Base-by-base conservation (phyloP, 2,888 invertebrate species). In the Bugulina stolonifera region DNA sequence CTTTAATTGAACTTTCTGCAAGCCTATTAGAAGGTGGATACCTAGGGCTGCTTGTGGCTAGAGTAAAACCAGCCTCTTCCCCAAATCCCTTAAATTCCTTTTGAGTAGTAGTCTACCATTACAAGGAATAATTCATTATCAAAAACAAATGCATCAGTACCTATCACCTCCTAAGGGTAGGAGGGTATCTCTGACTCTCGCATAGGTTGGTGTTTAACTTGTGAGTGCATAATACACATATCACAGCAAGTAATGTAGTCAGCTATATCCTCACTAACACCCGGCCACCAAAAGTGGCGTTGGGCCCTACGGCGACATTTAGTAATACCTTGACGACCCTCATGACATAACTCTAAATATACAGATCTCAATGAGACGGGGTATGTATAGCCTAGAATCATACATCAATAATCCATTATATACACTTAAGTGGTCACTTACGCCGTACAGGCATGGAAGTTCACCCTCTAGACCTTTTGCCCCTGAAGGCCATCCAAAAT, bases 371-470 rank as follows among this genome's bases (percentile, higher is more conserved):
- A 64, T 32, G 64, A 32, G 3, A 29, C 32, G n/a, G 64, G 64
- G n/a, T 32, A 64, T 34, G n/a, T 64, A 64, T 14, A 64, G 10
- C 32, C 27, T 27, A 32, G 27, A 29, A 27, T 64, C 32, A 64
- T 64, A 32, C 29, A 64, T 10, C n/a, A 64, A 5, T 32, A 64
- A 32, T 3, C 32, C 32, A 64, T 64, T 64, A 64, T 64, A 64
- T 14, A 64, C 43, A 10, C 10, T 10, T 43, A 43, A 18, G 18
- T 43, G 18, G 18, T 43, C 10, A 10, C 43, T 43, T 5, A 43
- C 43, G 5, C 5, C 18, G 43, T 43, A 43, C 5, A 43, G 43
- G 10, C 18, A 18, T 43, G 5, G 5, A 43, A 43, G 43, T 18
- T 43, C 43, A 43, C 43, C 43, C 18, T 5, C 18, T 18, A 43